These are phyloP conservation scores for Buceros bicornis DNA, from an alignment of 2,797 vertebrate genomes.

Conservation along the genomic window DNA sequence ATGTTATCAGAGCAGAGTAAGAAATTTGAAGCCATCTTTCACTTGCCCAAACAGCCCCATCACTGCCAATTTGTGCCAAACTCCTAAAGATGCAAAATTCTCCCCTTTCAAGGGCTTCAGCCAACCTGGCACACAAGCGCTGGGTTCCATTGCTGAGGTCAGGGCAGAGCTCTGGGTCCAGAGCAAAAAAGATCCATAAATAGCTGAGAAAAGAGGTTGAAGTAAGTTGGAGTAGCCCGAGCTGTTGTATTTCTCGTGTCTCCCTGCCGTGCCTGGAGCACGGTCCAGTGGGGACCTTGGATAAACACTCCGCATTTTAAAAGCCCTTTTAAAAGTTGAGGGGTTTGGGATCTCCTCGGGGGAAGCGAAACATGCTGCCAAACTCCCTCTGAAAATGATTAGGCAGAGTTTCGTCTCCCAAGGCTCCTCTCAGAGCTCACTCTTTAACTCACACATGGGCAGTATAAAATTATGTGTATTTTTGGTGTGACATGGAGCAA, in stretches of 20 bases:
- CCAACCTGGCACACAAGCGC: background rate
- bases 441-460: too few species aligned
- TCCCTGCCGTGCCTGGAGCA: accelerated
- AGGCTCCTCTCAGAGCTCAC: accelerated
- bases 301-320: background rate
- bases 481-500: too few species aligned
- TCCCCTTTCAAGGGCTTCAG: accelerated
- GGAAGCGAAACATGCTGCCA: accelerated
- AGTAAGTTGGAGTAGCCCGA: background rate
- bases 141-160: background rate
- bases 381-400: background rate
- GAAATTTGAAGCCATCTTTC: background rate
- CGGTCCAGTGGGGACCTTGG: accelerated
- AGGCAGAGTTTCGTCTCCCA: background rate
- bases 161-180: background rate
- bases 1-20: background rate
- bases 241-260: background rate
- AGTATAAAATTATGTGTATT: too few species aligned
- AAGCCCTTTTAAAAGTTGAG: background rate
- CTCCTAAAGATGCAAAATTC: background rate
- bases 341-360: background rate
- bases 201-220: background rate
- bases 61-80: background rate
- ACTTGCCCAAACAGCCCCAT: background rate
- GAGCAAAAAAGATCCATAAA: background rate